Conservation (phyloP, 2,797 vertebrate species). For the Sebastolobus alascanus region DNA sequence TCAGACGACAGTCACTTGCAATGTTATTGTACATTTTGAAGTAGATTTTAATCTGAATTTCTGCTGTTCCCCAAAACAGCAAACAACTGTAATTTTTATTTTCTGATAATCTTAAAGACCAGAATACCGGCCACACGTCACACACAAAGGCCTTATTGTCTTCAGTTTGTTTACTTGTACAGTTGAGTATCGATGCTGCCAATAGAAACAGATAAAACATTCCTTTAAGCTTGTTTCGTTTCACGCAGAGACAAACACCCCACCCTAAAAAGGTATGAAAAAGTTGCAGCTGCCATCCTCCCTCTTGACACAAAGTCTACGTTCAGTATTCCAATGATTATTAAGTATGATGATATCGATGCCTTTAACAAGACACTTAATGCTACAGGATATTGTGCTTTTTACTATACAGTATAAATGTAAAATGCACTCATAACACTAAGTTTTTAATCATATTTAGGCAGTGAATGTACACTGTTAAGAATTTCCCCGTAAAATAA, state of each 20-base stretch:
- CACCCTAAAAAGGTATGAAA: not conserved
- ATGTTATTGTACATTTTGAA: not conserved
- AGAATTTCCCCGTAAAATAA: too few relatives aligned
- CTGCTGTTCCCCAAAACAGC: not conserved
- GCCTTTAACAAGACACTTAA: not conserved
- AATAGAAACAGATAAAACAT: not conserved
- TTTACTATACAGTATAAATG: not conserved
- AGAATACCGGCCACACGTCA: not conserved
- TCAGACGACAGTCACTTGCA: not conserved
- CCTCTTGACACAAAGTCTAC: not conserved
- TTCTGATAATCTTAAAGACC: not conserved
- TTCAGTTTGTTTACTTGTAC: not conserved
- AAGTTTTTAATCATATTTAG: not conserved
- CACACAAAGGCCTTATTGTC: not conserved
- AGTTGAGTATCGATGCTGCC: not conserved
- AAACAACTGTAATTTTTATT: not conserved
- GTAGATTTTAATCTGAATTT: not conserved
- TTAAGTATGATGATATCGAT: too few relatives aligned
- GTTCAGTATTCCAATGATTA: not conserved
- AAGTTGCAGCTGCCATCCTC: not conserved
- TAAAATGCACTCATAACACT: not conserved
- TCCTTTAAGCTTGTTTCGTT: not conserved
- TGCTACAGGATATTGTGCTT: not conserved
- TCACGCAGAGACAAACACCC: not conserved
- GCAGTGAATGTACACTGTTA: too few relatives aligned